Conservation (phyloP, 2,888 invertebrate genomes). For the Dasypolia templi region DNA sequence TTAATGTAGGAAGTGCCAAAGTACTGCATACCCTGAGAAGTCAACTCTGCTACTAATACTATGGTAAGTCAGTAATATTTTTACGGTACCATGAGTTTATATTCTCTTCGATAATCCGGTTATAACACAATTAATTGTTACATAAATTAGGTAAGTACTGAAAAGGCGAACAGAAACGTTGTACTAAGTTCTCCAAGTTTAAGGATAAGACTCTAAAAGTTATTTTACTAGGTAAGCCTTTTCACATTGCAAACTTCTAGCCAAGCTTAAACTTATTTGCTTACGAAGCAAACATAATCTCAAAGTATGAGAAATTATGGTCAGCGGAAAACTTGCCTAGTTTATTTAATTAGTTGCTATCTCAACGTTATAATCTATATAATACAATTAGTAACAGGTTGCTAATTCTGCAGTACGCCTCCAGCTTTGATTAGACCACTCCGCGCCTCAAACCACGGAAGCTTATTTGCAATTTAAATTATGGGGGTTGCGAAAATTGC, state of each 20-base stretch:
- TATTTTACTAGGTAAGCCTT: not conserved
- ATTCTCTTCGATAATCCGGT: no score
- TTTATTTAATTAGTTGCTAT: conserved; percentile 14
- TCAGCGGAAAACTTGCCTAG: not conserved
- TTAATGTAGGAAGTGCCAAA: not conserved
- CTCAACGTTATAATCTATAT: not conserved
- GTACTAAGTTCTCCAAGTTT: not conserved
- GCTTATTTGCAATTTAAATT: conserved; percentile 47
- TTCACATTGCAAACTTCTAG: not conserved
- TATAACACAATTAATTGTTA: no score
- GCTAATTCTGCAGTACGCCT: conserved; percentile 26
- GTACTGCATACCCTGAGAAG: no score
- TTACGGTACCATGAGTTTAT: not conserved
- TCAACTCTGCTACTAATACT: not conserved
- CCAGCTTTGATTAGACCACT: conserved; percentile 21
- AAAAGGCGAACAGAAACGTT: not conserved
- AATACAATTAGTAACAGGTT: conserved; percentile 17
- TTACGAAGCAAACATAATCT: not conserved
- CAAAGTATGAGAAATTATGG: not conserved
- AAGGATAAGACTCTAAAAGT: not conserved
- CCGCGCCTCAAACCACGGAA: not conserved
- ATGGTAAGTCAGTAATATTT: not conserved
- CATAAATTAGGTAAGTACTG: not conserved
- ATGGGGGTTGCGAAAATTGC: conserved; percentile 4
- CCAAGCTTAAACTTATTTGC: not conserved